A percentile compares a stretch with the other conserved stretches of the same genome.
Evolutionary conservation across 2,888 invertebrate species (phyloP).

Genomic region (Ctena decussata): DNA sequence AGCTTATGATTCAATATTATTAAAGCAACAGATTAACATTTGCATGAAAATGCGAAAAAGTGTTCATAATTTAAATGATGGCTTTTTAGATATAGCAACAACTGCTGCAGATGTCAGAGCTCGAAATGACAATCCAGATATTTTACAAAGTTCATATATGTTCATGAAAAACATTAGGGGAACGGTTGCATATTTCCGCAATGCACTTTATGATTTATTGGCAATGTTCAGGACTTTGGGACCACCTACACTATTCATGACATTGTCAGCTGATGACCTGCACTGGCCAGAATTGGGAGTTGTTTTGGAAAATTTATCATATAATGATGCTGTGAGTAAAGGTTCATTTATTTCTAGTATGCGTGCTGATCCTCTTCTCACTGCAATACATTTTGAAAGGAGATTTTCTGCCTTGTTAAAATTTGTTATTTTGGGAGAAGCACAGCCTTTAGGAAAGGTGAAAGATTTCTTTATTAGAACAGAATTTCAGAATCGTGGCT

Average conservation of each 20-base stretch:
- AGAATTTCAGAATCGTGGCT: conserved; percentile 14
- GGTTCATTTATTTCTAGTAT: conserved; percentile 4
- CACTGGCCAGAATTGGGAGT: conserved; percentile 7
- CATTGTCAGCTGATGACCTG: conserved; percentile 14
- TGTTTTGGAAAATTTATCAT: background rate
- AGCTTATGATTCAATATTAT: background rate
- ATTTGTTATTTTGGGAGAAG: background rate
- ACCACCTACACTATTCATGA: conserved; percentile 17
- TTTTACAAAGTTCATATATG: conserved; percentile 23
- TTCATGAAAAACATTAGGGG: conserved; percentile 34
- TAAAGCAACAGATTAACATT: conserved; percentile 14
- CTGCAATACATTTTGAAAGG: conserved; percentile 18
- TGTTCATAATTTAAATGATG: background rate
- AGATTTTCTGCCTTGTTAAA: conserved; percentile 17
- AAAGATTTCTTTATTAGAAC: conserved; percentile 1
- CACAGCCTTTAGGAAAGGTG: background rate
- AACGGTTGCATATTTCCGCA: conserved; percentile 26
- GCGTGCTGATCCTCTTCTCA: conserved; percentile 12
- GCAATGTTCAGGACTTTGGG: conserved; percentile 21
- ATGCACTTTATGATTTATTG: conserved; percentile 18
- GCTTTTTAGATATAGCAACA: background rate
- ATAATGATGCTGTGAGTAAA: background rate
- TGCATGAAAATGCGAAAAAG: conserved; percentile 15
- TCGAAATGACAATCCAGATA: background rate
- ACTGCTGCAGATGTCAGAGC: conserved; percentile 2